phyloP scores from a whole-genome alignment of 2,797 vertebrate genomes.

The Fistularia tabacaria region DNA sequence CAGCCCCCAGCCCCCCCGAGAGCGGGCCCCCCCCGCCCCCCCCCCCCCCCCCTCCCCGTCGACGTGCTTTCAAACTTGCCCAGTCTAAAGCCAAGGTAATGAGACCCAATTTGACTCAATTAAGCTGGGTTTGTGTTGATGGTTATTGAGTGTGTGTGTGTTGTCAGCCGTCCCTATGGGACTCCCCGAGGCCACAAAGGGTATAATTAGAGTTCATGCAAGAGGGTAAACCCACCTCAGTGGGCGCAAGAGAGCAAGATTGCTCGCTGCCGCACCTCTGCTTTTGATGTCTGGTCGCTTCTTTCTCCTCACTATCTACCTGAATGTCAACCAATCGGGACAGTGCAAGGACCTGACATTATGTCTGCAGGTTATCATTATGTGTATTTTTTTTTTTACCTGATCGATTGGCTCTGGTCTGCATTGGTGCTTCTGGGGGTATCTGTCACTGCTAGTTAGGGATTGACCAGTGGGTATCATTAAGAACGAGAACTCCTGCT shows the following conservation, averaged over 20 bases:
- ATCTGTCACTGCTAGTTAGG: constrained; percentile 87
- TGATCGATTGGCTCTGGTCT: constrained; percentile 86
- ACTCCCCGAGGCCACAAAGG: constrained; percentile 59
- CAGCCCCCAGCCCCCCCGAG: too few species aligned
- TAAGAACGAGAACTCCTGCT: constrained; percentile 75
- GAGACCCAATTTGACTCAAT: constrained; percentile 66
- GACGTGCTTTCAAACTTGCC: constrained; percentile 28
- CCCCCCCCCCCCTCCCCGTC: neutral
- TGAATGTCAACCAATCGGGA: constrained; percentile 85
- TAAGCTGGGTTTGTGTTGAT: constrained; percentile 68
- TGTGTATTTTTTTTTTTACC: constrained; percentile 73
- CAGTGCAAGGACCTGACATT: constrained; percentile 80
- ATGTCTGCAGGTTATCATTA: constrained; percentile 96
- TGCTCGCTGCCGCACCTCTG: constrained; percentile 52
- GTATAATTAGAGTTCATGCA: constrained; percentile 72
- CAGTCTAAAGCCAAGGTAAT: constrained; percentile 49
- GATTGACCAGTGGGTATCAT: constrained; percentile 94
- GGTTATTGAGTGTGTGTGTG: constrained; percentile 55
- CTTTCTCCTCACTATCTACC: constrained; percentile 65
- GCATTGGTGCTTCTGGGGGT: constrained; percentile 87
- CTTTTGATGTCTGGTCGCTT: constrained; percentile 73
- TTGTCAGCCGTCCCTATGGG: constrained; percentile 46
- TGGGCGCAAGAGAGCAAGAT: constrained; percentile 51
- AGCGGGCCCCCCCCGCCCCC: too few species aligned
- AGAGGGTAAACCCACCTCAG: constrained; percentile 71